Conservation (phyloP, 2,888 invertebrate genomes). For the Philopedon plagiatum region DNA sequence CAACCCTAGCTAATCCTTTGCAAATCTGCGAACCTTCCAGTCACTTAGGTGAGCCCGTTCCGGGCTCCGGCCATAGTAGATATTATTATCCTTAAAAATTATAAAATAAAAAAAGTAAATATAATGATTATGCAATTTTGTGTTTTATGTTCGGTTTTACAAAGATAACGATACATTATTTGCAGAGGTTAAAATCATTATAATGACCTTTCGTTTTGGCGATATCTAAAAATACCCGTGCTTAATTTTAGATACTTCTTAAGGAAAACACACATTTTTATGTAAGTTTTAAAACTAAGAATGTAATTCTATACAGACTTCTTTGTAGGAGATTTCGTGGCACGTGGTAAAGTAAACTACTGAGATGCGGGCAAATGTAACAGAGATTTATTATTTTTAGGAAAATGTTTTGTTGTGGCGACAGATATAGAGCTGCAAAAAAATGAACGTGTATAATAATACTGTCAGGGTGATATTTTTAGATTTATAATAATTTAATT, state of each 20-base stretch:
- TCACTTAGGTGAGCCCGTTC: too few relatives aligned
- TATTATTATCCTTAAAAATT: too few relatives aligned
- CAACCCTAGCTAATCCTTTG: too few relatives aligned
- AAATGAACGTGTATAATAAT: too few relatives aligned
- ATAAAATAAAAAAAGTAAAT: not conserved
- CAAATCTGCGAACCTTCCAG: too few relatives aligned
- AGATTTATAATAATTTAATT: too few relatives aligned
- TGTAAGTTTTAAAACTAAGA: not conserved
- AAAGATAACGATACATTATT: not conserved
- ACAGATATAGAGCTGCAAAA: not conserved
- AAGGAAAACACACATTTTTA: not conserved
- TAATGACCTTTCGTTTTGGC: constrained; percentile 9
- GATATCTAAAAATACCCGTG: constrained; percentile 25
- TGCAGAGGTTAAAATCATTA: not conserved
- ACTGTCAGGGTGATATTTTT: too few relatives aligned
- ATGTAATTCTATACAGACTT: constrained; percentile 21
- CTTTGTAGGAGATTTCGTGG: constrained; percentile 32
- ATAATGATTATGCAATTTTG: not conserved
- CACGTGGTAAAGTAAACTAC: constrained; percentile 31
- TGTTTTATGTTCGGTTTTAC: not conserved
- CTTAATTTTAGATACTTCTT: constrained; percentile 28
- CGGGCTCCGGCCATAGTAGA: too few relatives aligned
- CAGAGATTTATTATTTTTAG: constrained; percentile 4
- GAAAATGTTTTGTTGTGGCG: constrained; percentile 1
- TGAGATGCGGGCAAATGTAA: not conserved